Base-by-base conservation (phyloP, 1,140 invertebrate genomes). In the Penaeus japonicus region DNA sequence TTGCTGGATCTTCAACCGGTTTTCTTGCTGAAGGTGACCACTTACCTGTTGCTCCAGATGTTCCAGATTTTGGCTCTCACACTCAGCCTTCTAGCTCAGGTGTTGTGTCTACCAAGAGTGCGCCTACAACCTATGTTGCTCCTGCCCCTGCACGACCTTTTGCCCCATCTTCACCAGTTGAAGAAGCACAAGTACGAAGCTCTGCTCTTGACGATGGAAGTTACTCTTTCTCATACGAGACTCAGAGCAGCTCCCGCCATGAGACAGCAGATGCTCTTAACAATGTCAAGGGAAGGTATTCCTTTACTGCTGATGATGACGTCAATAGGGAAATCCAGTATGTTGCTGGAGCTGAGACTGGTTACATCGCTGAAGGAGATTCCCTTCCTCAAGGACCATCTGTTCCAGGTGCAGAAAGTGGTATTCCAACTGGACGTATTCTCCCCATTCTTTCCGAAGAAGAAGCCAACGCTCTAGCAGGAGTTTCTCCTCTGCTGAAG, bases 1-100 rank as follows among this genome's bases (percentile, higher is more conserved):
- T 91, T 53, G 92, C 92, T n/a, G 92, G 90, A n/a, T 83, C 86
- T 32, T 78, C 55, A n/a, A 91, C 89, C 1, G 90, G 90, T 53
- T 89, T 89, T 39, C 57, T 89, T 22, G 89, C 89, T 10, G 20
- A 39, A 57, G 89, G 89, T 2, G 89, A 85, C 73, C 89, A 89
- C 53, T 62, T 89, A 55, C 89, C 89, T 17, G 59, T 81, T 54
- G 78, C 62, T 39, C 59, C 57, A 30, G 83, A 73, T 47, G 82
- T n/a, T 30, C 22, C 81, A n/a, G 39, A 35, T 17, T 55, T 77
- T 24, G 86, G 59, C 24, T 24, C 75, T n/a, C 10, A 20, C 10
- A 24, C 24, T 39, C 30, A 35, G 20, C 65, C 55, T 24, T n/a
- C 35, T 20, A 54, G 22, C 59, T 77, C 47, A 47, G 5, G 47